phyloP scores from a whole-genome alignment of 2,888 invertebrate species.

The Lapara coniferarum region DNA sequence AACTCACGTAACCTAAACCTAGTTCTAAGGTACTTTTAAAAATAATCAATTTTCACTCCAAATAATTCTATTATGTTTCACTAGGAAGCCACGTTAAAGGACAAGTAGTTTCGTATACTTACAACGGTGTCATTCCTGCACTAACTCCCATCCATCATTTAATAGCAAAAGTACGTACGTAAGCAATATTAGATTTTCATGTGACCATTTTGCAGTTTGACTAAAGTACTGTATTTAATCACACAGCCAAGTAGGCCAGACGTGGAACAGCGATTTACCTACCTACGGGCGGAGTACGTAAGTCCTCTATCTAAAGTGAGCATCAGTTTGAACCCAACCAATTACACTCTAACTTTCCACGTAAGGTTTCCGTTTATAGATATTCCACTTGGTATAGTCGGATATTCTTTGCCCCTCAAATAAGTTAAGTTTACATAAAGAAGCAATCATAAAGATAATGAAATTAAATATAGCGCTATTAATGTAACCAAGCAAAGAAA shows the following conservation, averaged over 20 bases:
- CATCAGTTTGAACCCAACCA: constrained; percentile 38
- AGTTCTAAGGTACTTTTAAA: not conserved
- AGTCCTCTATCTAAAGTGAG: constrained; percentile 44
- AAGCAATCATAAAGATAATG: not conserved
- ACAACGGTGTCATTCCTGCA: constrained; percentile 40
- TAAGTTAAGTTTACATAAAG: not conserved
- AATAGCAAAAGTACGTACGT: constrained; percentile 41
- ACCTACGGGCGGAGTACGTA: constrained; percentile 46
- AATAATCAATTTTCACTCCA: not conserved
- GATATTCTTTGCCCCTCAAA: constrained; percentile 42
- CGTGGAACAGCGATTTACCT: constrained; percentile 39
- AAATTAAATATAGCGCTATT: not conserved
- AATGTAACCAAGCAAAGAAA: constrained; percentile 7
- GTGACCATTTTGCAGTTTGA: not conserved
- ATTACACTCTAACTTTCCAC: constrained; percentile 39
- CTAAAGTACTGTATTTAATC: constrained; percentile 25
- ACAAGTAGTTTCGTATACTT: constrained; percentile 39
- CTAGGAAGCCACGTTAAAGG: constrained; percentile 39
- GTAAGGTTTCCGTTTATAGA: constrained; percentile 48
- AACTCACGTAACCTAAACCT: too few species aligned
- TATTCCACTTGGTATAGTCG: constrained; percentile 47
- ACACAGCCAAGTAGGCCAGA: constrained; percentile 38
- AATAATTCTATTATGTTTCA: not conserved
- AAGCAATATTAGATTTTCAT: not conserved
- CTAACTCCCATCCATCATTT: constrained; percentile 44